phyloP scores from a whole-genome alignment of 2,888 invertebrate genomes.

The Melinopterus prodromus region DNA sequence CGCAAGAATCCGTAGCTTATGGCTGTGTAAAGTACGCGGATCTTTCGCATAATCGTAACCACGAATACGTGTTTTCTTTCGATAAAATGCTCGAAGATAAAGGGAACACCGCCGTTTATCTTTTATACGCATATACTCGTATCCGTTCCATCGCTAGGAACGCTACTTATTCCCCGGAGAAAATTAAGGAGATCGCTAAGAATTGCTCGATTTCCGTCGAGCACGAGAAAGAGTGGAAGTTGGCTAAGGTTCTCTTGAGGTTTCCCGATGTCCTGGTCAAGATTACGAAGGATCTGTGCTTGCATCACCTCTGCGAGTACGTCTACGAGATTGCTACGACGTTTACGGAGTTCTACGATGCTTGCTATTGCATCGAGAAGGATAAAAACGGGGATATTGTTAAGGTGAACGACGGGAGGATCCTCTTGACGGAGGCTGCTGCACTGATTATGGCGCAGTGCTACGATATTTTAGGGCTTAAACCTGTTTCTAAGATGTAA shows the following conservation, averaged over 20 bases:
- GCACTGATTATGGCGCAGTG: slow-evolving; percentile 87
- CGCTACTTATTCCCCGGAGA: slow-evolving; percentile 71
- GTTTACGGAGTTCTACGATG: slow-evolving; percentile 97
- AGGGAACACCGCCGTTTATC: slow-evolving; percentile 98
- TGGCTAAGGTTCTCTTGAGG: slow-evolving; percentile 85
- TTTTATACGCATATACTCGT: slow-evolving; percentile 93
- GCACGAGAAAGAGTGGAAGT: slow-evolving; percentile 94
- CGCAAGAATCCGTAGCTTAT: slow-evolving; percentile 93
- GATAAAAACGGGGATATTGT: slow-evolving; percentile 81
- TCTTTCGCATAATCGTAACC: slow-evolving; percentile 89
- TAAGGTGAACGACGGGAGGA: slow-evolving; percentile 84
- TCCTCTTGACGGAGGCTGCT: slow-evolving; percentile 92
- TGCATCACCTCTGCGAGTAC: slow-evolving; percentile 94
- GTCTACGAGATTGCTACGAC: slow-evolving; percentile 92
- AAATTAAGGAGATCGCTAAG: slow-evolving; percentile 69
- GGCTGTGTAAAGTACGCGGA: slow-evolving; percentile 99
- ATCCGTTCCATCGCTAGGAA: slow-evolving; percentile 90
- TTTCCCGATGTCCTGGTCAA: slow-evolving; percentile 88
- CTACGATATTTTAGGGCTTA: slow-evolving; percentile 90
- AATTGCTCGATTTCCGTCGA: slow-evolving; percentile 72
- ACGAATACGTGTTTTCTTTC: slow-evolving; percentile 98
- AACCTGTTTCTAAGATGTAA: slow-evolving; percentile 92
- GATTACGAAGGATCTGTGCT: slow-evolving; percentile 80
- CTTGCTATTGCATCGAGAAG: slow-evolving; percentile 97
- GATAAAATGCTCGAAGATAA: slow-evolving; percentile 99